Conservation (phyloP, 2,113 vertebrate species). For the Synchiropus splendidus region DNA sequence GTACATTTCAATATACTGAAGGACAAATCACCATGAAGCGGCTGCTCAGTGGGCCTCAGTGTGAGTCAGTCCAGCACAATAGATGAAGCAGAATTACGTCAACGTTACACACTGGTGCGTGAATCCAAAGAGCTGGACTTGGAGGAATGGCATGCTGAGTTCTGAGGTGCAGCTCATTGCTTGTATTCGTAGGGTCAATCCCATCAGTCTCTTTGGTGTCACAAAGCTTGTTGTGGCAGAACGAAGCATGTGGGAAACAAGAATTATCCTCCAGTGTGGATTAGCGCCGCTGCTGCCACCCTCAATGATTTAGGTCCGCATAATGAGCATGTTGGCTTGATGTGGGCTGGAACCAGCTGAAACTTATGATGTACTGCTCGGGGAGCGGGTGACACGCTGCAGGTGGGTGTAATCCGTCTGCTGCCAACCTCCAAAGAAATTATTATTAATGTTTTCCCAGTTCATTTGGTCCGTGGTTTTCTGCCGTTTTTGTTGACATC, state of each 20-base stretch:
- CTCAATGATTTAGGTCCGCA: constrained; percentile 7
- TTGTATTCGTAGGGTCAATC: background rate
- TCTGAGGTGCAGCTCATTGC: background rate
- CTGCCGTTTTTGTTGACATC: no score
- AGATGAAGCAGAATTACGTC: background rate
- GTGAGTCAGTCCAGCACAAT: constrained; percentile 1
- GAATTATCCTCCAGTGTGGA: background rate
- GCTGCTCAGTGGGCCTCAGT: background rate
- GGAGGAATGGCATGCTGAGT: background rate
- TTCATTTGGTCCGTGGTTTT: no score
- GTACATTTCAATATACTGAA: no score
- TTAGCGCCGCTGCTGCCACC: constrained; percentile 1
- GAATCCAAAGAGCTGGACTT: no score
- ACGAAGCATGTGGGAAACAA: background rate
- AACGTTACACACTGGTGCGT: background rate
- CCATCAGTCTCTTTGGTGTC: background rate
- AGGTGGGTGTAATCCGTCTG: constrained; percentile 6
- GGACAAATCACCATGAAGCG: no score
- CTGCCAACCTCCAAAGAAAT: background rate
- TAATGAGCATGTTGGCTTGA: constrained; percentile 20
- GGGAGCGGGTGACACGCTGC: background rate
- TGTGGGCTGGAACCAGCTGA: constrained; percentile 10
- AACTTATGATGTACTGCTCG: background rate
- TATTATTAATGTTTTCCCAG: no score
- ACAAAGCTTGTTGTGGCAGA: no score